phyloP scores from a whole-genome alignment of 2,797 vertebrate species.

The Anguilla megastoma region DNA sequence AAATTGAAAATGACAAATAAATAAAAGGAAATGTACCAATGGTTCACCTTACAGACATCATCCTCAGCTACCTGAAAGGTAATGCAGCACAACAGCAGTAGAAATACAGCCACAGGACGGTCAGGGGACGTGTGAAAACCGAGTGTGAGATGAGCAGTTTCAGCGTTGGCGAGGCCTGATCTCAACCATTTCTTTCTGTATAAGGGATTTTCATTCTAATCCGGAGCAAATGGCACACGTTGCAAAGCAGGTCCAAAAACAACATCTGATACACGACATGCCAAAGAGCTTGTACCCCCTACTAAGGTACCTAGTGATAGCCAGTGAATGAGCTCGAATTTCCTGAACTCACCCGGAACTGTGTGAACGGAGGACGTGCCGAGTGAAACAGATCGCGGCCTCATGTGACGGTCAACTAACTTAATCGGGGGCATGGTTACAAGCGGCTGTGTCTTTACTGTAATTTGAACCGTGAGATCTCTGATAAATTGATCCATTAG shows the following conservation, averaged over 20 bases:
- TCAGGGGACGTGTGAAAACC: neutral
- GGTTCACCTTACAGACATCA: too few species aligned
- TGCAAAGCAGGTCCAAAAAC: neutral
- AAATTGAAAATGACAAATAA: too few species aligned
- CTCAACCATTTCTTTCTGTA: neutral
- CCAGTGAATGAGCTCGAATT: constrained; percentile 48
- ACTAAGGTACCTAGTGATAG: neutral
- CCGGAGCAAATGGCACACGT: neutral
- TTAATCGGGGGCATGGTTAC: constrained; percentile 17
- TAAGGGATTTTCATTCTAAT: neutral
- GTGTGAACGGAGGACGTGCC: constrained; percentile 32
- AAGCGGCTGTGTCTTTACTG: constrained; percentile 38
- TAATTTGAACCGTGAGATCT: constrained; percentile 33
- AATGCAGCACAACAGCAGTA: too few species aligned
- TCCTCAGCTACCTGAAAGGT: too few species aligned
- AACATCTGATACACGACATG: neutral
- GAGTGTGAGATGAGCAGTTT: neutral
- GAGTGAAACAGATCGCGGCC: constrained; percentile 19
- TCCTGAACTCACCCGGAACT: constrained; percentile 50
- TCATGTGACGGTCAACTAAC: constrained; percentile 48
- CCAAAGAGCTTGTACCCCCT: neutral
- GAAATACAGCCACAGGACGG: neutral
- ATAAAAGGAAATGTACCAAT: too few species aligned
- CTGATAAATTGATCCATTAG: neutral
- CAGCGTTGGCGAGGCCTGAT: neutral